Conservation (phyloP, 2,888 invertebrate species). For the Acleris literana region DNA sequence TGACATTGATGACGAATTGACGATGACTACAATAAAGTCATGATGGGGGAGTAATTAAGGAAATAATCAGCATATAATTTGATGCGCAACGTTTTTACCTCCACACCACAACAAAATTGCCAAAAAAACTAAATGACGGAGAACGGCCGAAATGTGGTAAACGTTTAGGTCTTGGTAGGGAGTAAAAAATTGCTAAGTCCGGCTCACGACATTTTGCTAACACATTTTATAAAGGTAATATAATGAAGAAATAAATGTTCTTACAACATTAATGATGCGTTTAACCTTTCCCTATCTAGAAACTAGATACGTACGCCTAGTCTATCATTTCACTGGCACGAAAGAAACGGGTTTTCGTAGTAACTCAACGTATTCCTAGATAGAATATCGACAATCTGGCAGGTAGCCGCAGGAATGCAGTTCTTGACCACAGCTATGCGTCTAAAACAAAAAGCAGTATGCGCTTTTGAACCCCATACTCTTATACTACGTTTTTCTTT, state of each 20-base stretch:
- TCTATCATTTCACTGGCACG: constrained; percentile 9
- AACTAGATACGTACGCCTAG: neutral
- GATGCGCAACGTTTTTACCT: constrained; percentile 29
- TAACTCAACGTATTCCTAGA: constrained; percentile 60
- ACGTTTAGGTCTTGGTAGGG: constrained; percentile 18
- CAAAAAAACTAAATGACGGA: constrained; percentile 30
- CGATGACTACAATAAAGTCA: constrained; percentile 5
- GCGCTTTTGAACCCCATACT: no score
- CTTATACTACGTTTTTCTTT: no score
- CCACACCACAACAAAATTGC: constrained; percentile 8
- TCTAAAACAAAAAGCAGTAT: no score
- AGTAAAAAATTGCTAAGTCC: constrained; percentile 29
- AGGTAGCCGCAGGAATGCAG: constrained; percentile 40
- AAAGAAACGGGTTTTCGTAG: constrained; percentile 22
- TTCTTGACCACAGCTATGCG: constrained; percentile 43
- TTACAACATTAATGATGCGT: neutral
- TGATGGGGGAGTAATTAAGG: constrained; percentile 19
- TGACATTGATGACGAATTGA: constrained; percentile 3
- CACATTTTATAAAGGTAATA: neutral
- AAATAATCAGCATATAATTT: constrained; percentile 30
- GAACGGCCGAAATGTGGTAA: constrained; percentile 28
- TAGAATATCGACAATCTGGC: constrained; percentile 53
- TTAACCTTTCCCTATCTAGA: neutral
- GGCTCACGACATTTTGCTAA: constrained; percentile 13
- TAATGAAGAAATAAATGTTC: neutral